Evolutionary conservation across 2,113 vertebrate genomes (phyloP), one percentile per base, ranked within the genome.

Genomic region (Paraplagusia blochii): DNA sequence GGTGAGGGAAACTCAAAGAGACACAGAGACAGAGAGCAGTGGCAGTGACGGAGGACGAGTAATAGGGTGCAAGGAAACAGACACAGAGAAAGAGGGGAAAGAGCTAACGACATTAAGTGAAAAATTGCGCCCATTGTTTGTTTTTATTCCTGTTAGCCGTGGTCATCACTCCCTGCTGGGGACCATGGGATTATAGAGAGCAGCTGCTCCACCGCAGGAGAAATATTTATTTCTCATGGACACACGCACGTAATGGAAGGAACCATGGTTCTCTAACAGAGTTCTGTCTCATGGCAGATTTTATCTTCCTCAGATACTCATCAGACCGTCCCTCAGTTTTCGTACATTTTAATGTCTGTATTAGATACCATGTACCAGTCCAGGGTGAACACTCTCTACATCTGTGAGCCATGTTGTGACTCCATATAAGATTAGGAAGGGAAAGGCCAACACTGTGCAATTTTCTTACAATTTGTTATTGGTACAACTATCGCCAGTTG

Each of bases 131-230:
- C 16, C 12, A 9, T 22, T 66, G 63, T 81, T 85, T 85, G 65
- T 82, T 86, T 85, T 81, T 63, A 45, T 80, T 68, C 44, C 63
- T 69, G 54, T 73, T 52, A 78, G 77, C 65, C 55, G 60, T 50
- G 49, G 61, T 55, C 50, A 35, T 58, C 38, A 58, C 48, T 39
- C 39, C 16, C 62, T 63, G 47, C 47, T 52, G 51, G 58, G 52
- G 64, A 66, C 11, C 36, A 51, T 56, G 57, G 36, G 38, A 53
- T 43, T 39, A 56, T 52, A 22, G 17, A 44, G 50, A 52, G 59
- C 72, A 72, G 76, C 57, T 68, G 75, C 59, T 43, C 55, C 47
- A 46, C 51, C 12, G 43, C 13, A 57, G 43, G 18, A 63, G 45
- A 71, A 70, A 69, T 18, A 60, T 16, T 35, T 11, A 8, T 57